These are phyloP conservation scores for Papilio helenus DNA, from an alignment of 1,140 invertebrate genomes.

Conservation along the genomic window DNA sequence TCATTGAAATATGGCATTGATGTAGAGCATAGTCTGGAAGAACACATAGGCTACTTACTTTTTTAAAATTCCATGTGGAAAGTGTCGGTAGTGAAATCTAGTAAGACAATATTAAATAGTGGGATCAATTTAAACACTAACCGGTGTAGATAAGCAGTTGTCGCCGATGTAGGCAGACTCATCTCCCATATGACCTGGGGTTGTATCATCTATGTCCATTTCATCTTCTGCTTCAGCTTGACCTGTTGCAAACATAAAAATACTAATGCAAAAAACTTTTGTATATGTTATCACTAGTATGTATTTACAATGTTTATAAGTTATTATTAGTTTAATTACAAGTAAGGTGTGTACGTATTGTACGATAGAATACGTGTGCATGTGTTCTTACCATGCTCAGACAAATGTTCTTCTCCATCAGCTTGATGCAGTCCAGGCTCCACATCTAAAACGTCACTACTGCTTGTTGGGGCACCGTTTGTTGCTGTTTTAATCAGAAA, in stretches of 20 bases:
- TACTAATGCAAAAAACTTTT: background rate
- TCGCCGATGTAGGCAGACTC: slow-evolving; percentile 80
- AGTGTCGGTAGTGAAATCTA: no score
- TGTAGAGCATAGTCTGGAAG: no score
- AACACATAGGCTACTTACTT: no score
- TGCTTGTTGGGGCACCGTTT: slow-evolving; percentile 75
- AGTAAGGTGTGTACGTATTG: background rate
- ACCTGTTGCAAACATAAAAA: slow-evolving; percentile 41
- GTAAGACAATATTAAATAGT: no score
- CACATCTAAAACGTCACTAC: slow-evolving; percentile 72
- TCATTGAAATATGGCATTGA: no score
- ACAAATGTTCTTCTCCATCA: slow-evolving; percentile 59
- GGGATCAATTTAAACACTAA: slow-evolving; percentile 51
- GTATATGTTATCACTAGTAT: background rate
- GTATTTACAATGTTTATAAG: background rate
- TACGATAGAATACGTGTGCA: background rate
- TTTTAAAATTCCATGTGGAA: no score
- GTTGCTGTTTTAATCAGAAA: slow-evolving; percentile 51
- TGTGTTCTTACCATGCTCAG: slow-evolving; percentile 62
- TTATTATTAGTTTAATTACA: background rate
- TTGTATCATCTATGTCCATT: slow-evolving; percentile 79
- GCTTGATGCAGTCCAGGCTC: slow-evolving; percentile 56
- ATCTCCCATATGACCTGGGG: slow-evolving; percentile 67
- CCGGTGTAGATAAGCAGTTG: slow-evolving; percentile 80
- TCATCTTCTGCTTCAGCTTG: slow-evolving; percentile 71